Percentiles rank a stretch among this genome's conserved stretches.
Conservation (phyloP, 2,797 vertebrate genomes). For the Enoplosus armatus region DNA sequence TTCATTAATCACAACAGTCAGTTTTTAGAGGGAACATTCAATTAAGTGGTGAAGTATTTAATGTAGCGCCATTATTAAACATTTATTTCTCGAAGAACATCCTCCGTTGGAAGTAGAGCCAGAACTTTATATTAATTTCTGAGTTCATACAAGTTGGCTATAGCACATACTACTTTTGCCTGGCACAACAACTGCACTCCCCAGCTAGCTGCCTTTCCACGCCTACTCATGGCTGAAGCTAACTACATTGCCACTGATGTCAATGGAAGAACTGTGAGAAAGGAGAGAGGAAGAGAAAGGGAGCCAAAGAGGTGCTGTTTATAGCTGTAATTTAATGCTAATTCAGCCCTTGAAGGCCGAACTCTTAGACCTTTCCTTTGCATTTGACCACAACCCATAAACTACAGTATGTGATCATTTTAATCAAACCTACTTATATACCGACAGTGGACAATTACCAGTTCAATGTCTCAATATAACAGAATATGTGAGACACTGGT, state of each 20-base stretch:
- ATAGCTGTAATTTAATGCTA: constrained; percentile 18
- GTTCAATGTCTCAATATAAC: background rate
- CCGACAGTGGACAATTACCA: background rate
- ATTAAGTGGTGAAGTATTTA: background rate
- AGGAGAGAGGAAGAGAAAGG: background rate
- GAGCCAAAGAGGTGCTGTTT: constrained; percentile 21
- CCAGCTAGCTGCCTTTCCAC: background rate
- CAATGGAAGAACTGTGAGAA: background rate
- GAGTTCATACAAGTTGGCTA: background rate
- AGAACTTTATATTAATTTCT: background rate
- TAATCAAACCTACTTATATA: constrained; percentile 11
- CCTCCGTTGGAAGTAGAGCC: background rate
- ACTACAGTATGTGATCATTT: constrained; percentile 17
- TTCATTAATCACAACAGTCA: background rate
- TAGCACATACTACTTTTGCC: background rate
- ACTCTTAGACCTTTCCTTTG: constrained; percentile 16
- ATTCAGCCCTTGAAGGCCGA: constrained; percentile 4
- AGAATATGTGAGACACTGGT: background rate
- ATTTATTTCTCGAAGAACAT: constrained; percentile 8
- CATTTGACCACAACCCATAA: constrained; percentile 9
- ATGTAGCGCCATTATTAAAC: constrained; percentile 1
- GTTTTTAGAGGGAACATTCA: constrained; percentile 8
- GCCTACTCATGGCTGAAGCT: constrained; percentile 7
- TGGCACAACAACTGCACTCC: background rate
- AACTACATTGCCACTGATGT: background rate